Evolutionary conservation across 2,888 invertebrate species (phyloP).

Genomic region (Synanthedon myopaeformis): DNA sequence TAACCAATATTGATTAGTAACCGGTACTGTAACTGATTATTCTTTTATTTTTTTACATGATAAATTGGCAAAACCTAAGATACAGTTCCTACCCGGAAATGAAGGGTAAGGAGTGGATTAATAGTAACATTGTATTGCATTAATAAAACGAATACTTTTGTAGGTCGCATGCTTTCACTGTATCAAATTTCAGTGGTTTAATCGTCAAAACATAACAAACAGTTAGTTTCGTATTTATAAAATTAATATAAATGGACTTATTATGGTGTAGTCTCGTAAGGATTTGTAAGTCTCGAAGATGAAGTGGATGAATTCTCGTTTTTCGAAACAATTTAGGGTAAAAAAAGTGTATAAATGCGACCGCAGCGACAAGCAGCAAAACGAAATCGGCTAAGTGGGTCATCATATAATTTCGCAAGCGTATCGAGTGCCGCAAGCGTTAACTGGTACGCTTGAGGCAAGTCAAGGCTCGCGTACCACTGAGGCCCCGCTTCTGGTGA

Average conservation of each 20-base stretch:
- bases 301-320: constrained; percentile 14
- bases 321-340: constrained; percentile 41
- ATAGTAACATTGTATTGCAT: no score
- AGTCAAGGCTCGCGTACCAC: constrained; percentile 52
- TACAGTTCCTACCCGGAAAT: constrained; percentile 91
- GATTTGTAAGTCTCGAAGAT: constrained; percentile 1
- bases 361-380: constrained; percentile 47
- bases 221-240: no score
- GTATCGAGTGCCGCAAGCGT: constrained; percentile 65
- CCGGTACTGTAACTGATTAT: background rate
- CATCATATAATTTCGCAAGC: constrained; percentile 68
- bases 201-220: no score
- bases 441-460: constrained; percentile 57
- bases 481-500: constrained; percentile 19
- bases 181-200: no score
- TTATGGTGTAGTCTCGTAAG: no score
- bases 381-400: constrained; percentile 64
- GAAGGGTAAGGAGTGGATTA: constrained; percentile 70
- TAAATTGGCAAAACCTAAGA: constrained; percentile 84
- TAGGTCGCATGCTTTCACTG: no score
- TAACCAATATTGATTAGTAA: background rate
- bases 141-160: no score
- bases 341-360: constrained; percentile 38
- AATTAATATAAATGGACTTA: no score
- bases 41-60: constrained; percentile 74